A percentile compares a stretch with the other conserved stretches of the same genome.
Conservation (phyloP, 2,113 vertebrate genomes). For the Mesembrinibis cayennensis region DNA sequence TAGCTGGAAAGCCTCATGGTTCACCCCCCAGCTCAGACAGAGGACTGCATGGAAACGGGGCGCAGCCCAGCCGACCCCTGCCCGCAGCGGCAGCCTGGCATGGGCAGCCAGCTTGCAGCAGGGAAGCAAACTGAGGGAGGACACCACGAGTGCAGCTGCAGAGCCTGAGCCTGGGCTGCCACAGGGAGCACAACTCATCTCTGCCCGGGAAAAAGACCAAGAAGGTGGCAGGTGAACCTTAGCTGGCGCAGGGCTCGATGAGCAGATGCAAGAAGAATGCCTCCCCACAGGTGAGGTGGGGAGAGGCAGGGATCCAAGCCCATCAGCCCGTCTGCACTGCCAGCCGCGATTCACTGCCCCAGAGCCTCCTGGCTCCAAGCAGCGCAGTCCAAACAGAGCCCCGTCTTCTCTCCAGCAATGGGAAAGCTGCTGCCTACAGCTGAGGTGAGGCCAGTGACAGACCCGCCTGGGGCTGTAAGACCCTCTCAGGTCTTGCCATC, state of each 20-base stretch:
- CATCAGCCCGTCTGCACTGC: not conserved
- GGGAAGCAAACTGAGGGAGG: too few species aligned
- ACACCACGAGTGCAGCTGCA: not conserved
- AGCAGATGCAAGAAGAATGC: not conserved
- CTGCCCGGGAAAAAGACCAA: not conserved
- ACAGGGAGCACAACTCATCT: not conserved
- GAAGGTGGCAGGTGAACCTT: not conserved
- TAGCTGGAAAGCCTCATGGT: not conserved
- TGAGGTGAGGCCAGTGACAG: not conserved
- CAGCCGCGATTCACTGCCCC: not conserved
- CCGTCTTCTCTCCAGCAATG: not conserved
- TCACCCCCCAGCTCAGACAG: not conserved
- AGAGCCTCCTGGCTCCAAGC: not conserved
- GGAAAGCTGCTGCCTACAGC: not conserved
- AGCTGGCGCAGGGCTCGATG: not conserved
- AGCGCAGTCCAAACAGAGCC: not conserved
- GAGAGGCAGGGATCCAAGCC: not conserved
- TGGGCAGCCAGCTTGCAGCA: not conserved
- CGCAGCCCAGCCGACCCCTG: not conserved
- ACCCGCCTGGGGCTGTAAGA: not conserved
- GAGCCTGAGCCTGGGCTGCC: not conserved
- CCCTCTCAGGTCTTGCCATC: not conserved
- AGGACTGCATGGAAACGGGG: not conserved
- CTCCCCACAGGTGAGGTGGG: not conserved
- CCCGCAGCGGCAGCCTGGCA: not conserved